A percentile compares a stretch with the other conserved stretches of the same genome.
Evolutionary conservation across 2,888 invertebrate genomes (phyloP).

Genomic region (Drosophila leonis): DNA sequence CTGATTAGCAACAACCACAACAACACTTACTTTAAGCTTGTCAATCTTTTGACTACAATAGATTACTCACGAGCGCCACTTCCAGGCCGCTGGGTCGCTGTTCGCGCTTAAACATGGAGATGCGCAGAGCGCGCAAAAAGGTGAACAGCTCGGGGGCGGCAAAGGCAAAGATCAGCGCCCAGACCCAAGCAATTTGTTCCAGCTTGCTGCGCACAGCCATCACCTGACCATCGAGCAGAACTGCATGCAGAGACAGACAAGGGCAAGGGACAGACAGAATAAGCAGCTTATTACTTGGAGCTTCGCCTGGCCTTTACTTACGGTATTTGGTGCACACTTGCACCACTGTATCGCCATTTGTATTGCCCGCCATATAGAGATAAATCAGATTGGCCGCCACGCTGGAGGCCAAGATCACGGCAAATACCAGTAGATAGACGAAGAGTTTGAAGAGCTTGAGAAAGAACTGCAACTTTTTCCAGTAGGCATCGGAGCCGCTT

Average conservation of each 20-base stretch:
- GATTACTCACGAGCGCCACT: constrained; percentile 87
- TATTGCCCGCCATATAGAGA: constrained; percentile 88
- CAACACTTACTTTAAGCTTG: constrained; percentile 14
- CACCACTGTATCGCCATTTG: constrained; percentile 87
- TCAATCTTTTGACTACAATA: constrained; percentile 49
- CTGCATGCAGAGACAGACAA: constrained; percentile 25
- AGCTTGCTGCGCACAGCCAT: constrained; percentile 83
- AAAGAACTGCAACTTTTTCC: constrained; percentile 87
- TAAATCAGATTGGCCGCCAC: constrained; percentile 91
- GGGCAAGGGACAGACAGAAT: not conserved
- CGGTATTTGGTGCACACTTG: constrained; percentile 87
- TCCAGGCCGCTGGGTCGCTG: constrained; percentile 87
- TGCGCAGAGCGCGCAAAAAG: constrained; percentile 89
- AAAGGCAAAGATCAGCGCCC: constrained; percentile 92
- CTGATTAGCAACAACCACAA: constrained; percentile 65
- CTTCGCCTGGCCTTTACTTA: constrained; percentile 53
- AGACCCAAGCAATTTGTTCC: constrained; percentile 91
- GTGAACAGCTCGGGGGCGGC: constrained; percentile 91
- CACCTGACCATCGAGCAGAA: constrained; percentile 47
- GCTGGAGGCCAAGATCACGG: constrained; percentile 88
- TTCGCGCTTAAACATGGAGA: constrained; percentile 91
- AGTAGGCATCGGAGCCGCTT: constrained; percentile 89
- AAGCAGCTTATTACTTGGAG: constrained; percentile 9
- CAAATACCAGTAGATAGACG: constrained; percentile 89
- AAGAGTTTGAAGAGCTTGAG: constrained; percentile 89